Evolutionary conservation across 2,113 vertebrate genomes (phyloP).

Genomic region (Polypterus senegalus): DNA sequence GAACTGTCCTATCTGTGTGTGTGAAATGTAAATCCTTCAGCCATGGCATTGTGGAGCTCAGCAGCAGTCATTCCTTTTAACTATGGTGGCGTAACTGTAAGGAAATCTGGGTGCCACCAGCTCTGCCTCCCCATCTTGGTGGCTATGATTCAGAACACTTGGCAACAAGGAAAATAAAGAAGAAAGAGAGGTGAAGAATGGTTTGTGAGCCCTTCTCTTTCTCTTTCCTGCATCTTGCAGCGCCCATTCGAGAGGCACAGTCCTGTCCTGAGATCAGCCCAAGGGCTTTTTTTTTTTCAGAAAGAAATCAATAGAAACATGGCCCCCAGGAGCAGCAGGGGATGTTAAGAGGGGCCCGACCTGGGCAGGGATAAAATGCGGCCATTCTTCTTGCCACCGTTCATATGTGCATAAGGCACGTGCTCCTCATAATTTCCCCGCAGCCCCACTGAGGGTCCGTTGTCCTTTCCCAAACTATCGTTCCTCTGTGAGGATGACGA

Average conservation of each 20-base stretch:
- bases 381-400: conserved; percentile 90
- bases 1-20: conserved; percentile 36
- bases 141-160: conserved; percentile 41
- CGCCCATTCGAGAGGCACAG: neutral
- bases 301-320: conserved; percentile 30
- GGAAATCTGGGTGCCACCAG: no score
- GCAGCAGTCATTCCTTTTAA: neutral
- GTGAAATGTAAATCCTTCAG: neutral
- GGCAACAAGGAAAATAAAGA: conserved; percentile 37
- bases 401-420: conserved; percentile 92
- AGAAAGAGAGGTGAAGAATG: conserved; percentile 30
- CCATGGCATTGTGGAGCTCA: conserved; percentile 2
- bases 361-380: conserved; percentile 79
- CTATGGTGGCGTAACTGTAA: no score
- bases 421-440: conserved; percentile 85
- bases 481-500: conserved; percentile 75
- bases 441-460: conserved; percentile 62
- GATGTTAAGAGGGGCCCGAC: conserved; percentile 82
- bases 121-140: no score
- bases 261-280: conserved; percentile 78
- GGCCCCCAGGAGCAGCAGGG: conserved; percentile 25
- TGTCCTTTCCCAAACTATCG: conserved; percentile 62
- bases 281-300: conserved; percentile 34
- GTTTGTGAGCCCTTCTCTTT: conserved; percentile 4
- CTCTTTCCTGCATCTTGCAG: neutral